A percentile compares a stretch with the other conserved stretches of the same genome.
phyloP scores from a whole-genome alignment of 1,140 invertebrate genomes.

The Trachymyrmex cornetzi region DNA sequence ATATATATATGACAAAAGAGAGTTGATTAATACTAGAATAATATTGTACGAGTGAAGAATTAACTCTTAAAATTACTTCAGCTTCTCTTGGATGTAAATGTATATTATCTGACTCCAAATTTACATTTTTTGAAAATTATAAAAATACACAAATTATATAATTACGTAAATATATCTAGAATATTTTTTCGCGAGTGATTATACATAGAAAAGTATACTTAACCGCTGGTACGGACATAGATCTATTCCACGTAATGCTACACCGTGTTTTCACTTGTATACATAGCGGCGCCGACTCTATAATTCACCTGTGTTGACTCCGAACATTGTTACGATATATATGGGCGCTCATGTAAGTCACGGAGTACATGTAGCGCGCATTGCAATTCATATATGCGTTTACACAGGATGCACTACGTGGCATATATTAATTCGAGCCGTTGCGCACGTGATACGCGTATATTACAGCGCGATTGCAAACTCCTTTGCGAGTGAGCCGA shows the following conservation, averaged over 20 bases:
- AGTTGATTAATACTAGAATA: not conserved
- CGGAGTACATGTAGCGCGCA: conserved; percentile 17
- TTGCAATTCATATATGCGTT: conserved; percentile 53
- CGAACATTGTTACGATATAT: conserved; percentile 50
- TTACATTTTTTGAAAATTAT: not conserved
- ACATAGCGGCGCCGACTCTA: conserved; percentile 23
- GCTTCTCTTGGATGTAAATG: not conserved
- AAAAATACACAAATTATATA: not conserved
- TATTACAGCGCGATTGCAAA: conserved; percentile 9
- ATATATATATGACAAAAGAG: not conserved
- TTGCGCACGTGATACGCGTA: conserved; percentile 32
- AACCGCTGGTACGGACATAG: not conserved
- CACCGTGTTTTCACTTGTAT: conserved; percentile 23
- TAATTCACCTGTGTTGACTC: conserved; percentile 54
- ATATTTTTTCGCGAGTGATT: not conserved
- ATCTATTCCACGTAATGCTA: conserved; percentile 7
- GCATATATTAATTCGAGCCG: conserved; percentile 48
- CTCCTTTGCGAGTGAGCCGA: not conserved
- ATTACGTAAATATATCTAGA: too few relatives aligned
- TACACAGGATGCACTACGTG: conserved; percentile 34
- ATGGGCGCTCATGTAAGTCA: conserved; percentile 47
- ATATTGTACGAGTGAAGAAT: not conserved
- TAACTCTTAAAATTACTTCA: not conserved
- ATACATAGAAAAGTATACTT: conserved; percentile 2
- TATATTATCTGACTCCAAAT: not conserved